A percentile compares a stretch with the other conserved stretches of the same genome.
Conservation (phyloP, 2,113 vertebrate species). For the Aleadryas rufinucha region DNA sequence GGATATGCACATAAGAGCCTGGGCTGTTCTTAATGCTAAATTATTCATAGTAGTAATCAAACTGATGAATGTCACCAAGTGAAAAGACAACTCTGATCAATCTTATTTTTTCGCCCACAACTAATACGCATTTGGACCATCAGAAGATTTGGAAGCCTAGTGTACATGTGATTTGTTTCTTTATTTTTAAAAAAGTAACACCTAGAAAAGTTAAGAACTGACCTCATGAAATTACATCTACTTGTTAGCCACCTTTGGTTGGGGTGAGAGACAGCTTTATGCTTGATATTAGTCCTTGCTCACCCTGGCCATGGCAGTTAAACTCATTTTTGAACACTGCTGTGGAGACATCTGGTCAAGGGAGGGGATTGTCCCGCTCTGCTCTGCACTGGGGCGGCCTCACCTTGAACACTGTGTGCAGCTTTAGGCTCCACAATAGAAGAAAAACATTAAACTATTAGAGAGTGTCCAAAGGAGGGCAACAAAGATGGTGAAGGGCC, state of each 20-base stretch:
- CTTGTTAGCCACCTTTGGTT: background rate
- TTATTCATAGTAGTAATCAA: conserved; percentile 12
- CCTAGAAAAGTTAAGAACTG: background rate
- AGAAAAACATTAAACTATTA: background rate
- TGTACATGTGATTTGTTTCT: background rate
- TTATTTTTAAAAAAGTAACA: background rate
- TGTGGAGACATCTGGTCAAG: background rate
- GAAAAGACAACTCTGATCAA: background rate
- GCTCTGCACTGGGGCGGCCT: background rate
- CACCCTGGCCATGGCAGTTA: background rate
- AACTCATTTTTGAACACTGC: background rate
- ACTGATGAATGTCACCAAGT: background rate
- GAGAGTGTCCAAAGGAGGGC: background rate
- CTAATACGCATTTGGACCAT: background rate
- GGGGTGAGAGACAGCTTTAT: background rate
- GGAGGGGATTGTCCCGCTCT: background rate
- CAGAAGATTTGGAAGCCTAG: background rate
- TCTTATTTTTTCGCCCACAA: background rate
- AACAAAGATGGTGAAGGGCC: background rate
- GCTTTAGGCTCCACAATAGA: background rate
- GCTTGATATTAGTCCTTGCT: background rate
- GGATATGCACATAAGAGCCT: background rate
- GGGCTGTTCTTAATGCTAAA: background rate
- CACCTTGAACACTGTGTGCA: background rate
- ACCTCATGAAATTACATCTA: background rate